Evolutionary conservation across 2,113 vertebrate species (phyloP).

Genomic region (Hucho hucho): DNA sequence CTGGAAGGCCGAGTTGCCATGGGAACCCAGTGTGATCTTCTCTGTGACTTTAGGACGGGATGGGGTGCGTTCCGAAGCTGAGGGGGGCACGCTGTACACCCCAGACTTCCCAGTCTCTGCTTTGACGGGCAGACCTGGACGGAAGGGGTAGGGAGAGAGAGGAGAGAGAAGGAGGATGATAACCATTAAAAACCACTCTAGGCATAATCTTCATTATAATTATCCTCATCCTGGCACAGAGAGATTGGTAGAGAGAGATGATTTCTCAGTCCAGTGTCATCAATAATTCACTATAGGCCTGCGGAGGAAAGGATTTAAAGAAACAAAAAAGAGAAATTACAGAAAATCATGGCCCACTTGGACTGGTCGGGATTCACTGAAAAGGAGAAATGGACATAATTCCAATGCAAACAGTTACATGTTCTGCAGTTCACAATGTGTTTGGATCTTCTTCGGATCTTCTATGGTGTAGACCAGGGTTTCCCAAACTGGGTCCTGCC

Average conservation of each 20-base stretch:
- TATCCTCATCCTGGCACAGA: slow-evolving; percentile 1
- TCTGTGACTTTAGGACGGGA: slow-evolving; percentile 83
- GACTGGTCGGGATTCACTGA: neutral
- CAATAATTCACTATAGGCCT: slow-evolving; percentile 17
- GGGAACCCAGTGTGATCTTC: slow-evolving; percentile 88
- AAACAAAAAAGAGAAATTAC: neutral
- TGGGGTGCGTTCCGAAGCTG: slow-evolving; percentile 83
- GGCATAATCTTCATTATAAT: neutral
- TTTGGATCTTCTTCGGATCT: no score
- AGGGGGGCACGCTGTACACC: slow-evolving; percentile 69
- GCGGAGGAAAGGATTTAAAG: neutral
- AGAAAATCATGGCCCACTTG: neutral
- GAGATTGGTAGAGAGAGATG: neutral
- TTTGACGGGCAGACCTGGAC: slow-evolving; percentile 76
- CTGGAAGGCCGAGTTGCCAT: slow-evolving; percentile 97
- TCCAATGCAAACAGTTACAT: neutral
- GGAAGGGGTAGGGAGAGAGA: neutral
- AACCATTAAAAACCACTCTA: neutral
- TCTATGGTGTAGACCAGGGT: no score
- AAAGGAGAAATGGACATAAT: neutral
- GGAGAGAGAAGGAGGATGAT: neutral
- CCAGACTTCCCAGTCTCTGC: slow-evolving; percentile 75
- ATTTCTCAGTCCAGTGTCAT: neutral
- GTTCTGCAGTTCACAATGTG: neutral
- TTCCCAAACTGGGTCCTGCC: no score